Conservation (phyloP, 1,140 invertebrate genomes). For the Heliothis subflexa region DNA sequence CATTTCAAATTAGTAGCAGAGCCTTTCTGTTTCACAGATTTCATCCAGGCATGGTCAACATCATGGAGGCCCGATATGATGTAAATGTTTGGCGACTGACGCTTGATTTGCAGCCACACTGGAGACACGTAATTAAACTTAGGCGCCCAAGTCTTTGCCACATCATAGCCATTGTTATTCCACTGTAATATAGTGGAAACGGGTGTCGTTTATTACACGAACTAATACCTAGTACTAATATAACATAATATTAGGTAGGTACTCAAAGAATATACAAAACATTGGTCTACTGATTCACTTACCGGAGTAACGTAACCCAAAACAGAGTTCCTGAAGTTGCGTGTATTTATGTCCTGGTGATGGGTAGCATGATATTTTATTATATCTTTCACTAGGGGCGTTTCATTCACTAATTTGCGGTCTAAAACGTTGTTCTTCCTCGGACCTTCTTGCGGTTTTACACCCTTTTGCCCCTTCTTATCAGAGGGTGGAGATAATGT, state of each 20-base stretch:
- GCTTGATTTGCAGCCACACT: conserved; percentile 96
- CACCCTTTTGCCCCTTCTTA: conserved; percentile 82
- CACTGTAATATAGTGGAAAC: conserved; percentile 89
- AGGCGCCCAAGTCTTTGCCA: conserved; percentile 95
- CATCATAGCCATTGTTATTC: conserved; percentile 97
- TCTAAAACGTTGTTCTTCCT: conserved; percentile 89
- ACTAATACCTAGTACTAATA: too few species aligned
- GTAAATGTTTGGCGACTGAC: conserved; percentile 87
- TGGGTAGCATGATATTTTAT: conserved; percentile 91
- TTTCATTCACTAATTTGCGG: conserved; percentile 89
- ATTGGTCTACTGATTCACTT: conserved; percentile 50
- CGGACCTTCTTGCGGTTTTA: conserved; percentile 87
- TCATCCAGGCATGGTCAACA: conserved; percentile 94
- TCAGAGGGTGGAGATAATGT: conserved; percentile 86
- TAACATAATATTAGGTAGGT: too few species aligned
- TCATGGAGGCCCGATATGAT: conserved; percentile 91
- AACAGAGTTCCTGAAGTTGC: conserved; percentile 90
- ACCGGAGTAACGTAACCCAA: conserved; percentile 97
- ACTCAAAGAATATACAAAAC: not conserved
- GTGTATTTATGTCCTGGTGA: conserved; percentile 88
- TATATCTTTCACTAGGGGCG: conserved; percentile 90
- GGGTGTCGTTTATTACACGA: not conserved
- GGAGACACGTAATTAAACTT: conserved; percentile 97
- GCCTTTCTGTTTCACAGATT: conserved; percentile 88
- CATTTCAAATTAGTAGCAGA: conserved; percentile 68